Evolutionary conservation across 2,797 vertebrate species (phyloP).

Genomic region (Megalops cyprinoides): DNA sequence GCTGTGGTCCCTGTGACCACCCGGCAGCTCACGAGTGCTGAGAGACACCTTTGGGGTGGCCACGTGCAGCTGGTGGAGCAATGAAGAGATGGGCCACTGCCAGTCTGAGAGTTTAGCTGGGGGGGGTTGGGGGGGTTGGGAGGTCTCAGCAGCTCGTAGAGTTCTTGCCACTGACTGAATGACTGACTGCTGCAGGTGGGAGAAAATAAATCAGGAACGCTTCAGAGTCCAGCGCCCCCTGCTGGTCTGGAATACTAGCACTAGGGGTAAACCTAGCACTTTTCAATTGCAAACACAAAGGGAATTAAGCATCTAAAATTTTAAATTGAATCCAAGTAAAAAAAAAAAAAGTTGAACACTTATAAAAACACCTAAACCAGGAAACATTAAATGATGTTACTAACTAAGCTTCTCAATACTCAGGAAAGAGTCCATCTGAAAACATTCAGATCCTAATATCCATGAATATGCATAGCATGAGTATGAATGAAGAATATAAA

Average conservation of each 20-base stretch:
- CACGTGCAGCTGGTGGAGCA: slow-evolving; percentile 32
- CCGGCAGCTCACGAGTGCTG: neutral
- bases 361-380: too few species aligned
- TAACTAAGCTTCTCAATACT: too few species aligned
- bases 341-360: neutral
- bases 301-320: neutral
- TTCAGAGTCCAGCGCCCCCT: neutral
- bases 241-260: neutral
- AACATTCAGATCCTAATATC: too few species aligned
- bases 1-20: too few species aligned
- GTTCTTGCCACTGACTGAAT: neutral
- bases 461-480: too few species aligned
- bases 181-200: slow-evolving; percentile 29
- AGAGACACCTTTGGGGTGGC: slow-evolving; percentile 25
- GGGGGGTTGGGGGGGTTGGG: too few species aligned
- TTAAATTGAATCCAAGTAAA: neutral
- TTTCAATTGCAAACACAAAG: neutral
- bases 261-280: too few species aligned
- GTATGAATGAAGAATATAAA: too few species aligned
- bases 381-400: too few species aligned
- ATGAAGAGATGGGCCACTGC: slow-evolving; percentile 17
- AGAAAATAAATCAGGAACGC: too few species aligned
- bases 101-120: neutral
- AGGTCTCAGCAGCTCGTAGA: slow-evolving; percentile 11
- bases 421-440: too few species aligned